Base-by-base conservation (phyloP, 2,113 vertebrate species). In the Myxocyprinus asiaticus region DNA sequence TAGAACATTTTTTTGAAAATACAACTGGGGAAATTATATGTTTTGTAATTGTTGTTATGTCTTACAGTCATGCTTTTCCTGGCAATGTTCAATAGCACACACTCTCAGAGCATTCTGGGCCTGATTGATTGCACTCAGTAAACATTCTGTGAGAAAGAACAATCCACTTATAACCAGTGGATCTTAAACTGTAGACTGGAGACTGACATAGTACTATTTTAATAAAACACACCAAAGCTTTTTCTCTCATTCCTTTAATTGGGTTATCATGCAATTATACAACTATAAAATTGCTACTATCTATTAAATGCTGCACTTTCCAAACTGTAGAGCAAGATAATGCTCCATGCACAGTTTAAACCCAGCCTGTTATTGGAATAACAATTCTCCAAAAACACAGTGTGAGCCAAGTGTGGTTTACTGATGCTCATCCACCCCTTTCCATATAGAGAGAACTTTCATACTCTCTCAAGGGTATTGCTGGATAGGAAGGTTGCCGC, bases 401-500 rank as follows among this genome's bases (percentile, higher is more conserved):
- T 55, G 0, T 62, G 51, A 76, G 66, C 65, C 55, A 8, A 56
- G 50, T 56, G 51, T 5, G 48, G 42, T 81, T 76, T 75, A 75
- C 64, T 67, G 71, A 61, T 74, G 22, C 71, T 61, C 73, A 51
- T 67, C 64, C 48, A 65, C 17, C 70, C 58, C 48, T 51, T 61
- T 59, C 22, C 45, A 58, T 44, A 50, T 3, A 75, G 44, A 42
- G n/a, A 65, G 45, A 59, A 66, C 79, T 67, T 81, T 75, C 45
- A 81, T n/a, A 42, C 45, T 6, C 45, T 44, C 63, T 59, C 64
- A 67, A 68, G 73, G 51, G 79, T 64, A 81, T 81, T 76, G 73
- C 43, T 5, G 48, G 63, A 65, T 67, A 9, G 33, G 68, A 73
- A 65, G 22, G 59, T 62, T 65, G 43, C 15, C 10, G 14, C 55